These are phyloP conservation scores for Ceratosolen solmsi DNA, from an alignment of 1,140 invertebrate genomes.

Conservation along the genomic window DNA sequence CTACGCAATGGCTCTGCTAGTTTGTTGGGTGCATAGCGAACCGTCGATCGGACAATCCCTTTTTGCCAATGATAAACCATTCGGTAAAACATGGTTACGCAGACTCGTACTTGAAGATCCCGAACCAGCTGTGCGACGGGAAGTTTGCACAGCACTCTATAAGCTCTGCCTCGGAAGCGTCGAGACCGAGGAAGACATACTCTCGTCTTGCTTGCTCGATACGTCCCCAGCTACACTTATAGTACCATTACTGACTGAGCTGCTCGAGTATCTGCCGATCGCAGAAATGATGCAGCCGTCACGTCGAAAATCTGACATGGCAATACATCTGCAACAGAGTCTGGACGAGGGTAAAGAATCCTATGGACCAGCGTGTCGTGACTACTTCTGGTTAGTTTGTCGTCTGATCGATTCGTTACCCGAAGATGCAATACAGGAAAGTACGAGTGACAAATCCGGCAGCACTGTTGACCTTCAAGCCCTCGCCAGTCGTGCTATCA, in stretches of 20 bases:
- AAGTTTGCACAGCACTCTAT: slow-evolving; percentile 92
- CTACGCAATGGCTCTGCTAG: slow-evolving; percentile 85
- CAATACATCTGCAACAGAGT: slow-evolving; percentile 74
- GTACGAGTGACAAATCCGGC: slow-evolving; percentile 74
- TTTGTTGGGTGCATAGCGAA: slow-evolving; percentile 88
- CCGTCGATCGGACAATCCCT: slow-evolving; percentile 78
- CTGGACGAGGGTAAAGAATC: slow-evolving; percentile 91
- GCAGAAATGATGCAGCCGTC: slow-evolving; percentile 90
- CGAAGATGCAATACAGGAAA: slow-evolving; percentile 83
- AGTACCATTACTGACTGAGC: slow-evolving; percentile 84
- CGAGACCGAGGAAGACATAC: slow-evolving; percentile 75
- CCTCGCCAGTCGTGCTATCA: slow-evolving; percentile 83
- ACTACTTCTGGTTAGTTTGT: slow-evolving; percentile 95
- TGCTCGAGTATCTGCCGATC: slow-evolving; percentile 85
- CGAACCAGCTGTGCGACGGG: slow-evolving; percentile 87
- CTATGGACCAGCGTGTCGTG: slow-evolving; percentile 92
- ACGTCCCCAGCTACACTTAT: slow-evolving; percentile 73
- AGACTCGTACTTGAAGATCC: slow-evolving; percentile 87
- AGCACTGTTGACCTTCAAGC: slow-evolving; percentile 81
- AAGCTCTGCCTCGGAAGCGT: slow-evolving; percentile 85
- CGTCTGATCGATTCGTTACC: slow-evolving; percentile 89
- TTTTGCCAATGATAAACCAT: slow-evolving; percentile 79
- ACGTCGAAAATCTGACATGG: slow-evolving; percentile 68
- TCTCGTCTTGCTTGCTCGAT: slow-evolving; percentile 63
- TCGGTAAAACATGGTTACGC: slow-evolving; percentile 79